A percentile compares a stretch with the other conserved stretches of the same genome.
Evolutionary conservation across 2,113 vertebrate species (phyloP).

Genomic region (Nanger granti): DNA sequence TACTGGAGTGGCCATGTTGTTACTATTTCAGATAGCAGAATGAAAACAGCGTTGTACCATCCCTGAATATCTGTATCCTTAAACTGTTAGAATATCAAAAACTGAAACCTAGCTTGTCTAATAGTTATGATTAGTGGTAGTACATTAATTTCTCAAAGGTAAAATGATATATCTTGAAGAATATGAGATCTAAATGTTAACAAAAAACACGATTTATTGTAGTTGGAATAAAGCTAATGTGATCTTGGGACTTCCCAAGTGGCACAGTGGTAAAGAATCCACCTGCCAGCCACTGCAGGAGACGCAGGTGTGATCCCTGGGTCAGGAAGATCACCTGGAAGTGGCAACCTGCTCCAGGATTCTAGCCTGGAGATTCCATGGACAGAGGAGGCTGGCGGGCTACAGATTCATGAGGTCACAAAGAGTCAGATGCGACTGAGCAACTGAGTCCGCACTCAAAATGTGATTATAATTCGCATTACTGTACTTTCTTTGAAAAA

Average conservation of each 20-base stretch:
- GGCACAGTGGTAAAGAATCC: neutral
- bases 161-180: neutral
- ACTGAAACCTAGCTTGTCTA: neutral
- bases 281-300: neutral
- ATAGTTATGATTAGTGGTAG: neutral
- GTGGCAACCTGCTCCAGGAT: neutral
- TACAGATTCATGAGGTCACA: neutral
- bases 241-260: neutral
- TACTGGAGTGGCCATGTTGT: neutral
- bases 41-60: neutral
- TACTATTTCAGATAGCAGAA: neutral
- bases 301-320: neutral
- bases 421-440: neutral
- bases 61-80: neutral
- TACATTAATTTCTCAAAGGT: neutral
- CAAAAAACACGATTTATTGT: neutral
- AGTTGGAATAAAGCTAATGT: neutral
- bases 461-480: neutral
- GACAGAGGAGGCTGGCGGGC: neutral
- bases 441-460: neutral
- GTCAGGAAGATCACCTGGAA: neutral
- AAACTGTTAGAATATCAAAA: neutral
- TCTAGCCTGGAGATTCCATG: neutral
- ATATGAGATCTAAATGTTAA: neutral
- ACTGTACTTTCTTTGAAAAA: neutral